phyloP scores from a whole-genome alignment of 2,113 vertebrate genomes.

The Lonchura striata region DNA sequence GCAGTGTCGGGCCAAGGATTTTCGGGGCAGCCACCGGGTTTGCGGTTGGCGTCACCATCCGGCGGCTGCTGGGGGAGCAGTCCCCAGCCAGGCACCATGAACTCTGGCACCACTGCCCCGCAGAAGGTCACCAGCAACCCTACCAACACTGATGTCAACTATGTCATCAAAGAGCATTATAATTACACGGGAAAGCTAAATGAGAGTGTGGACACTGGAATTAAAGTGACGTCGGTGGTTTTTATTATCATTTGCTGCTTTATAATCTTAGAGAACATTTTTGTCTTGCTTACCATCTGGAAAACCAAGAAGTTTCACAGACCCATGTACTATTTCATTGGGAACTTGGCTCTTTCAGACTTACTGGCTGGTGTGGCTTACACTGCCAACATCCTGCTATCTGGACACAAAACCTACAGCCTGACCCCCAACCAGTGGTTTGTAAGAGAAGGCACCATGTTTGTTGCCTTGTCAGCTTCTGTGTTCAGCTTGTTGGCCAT shows the following conservation, averaged over 20 bases:
- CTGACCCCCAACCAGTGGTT: slow-evolving; percentile 94
- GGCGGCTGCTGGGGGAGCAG: slow-evolving; percentile 47
- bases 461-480: slow-evolving; percentile 92
- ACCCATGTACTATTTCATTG: slow-evolving; percentile 99
- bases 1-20: neutral
- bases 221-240: slow-evolving; percentile 86
- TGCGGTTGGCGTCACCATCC: slow-evolving; percentile 1
- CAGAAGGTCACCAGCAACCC: slow-evolving; percentile 56
- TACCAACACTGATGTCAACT: slow-evolving; percentile 77
- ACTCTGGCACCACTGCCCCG: slow-evolving; percentile 35
- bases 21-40: neutral
- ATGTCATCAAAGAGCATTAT: slow-evolving; percentile 91
- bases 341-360: slow-evolving; percentile 96
- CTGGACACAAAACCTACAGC: slow-evolving; percentile 90
- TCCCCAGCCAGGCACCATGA: slow-evolving; percentile 62
- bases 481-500: slow-evolving; percentile 97
- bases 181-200: slow-evolving; percentile 93
- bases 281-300: slow-evolving; percentile 96
- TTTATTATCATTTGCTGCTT: slow-evolving; percentile 98
- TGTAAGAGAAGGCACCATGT: slow-evolving; percentile 94
- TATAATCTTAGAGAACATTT: slow-evolving; percentile 94
- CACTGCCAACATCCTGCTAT: slow-evolving; percentile 90
- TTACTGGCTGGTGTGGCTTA: slow-evolving; percentile 93
- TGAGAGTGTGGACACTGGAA: slow-evolving; percentile 73
- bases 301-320: slow-evolving; percentile 99